These are phyloP conservation scores for Ammodytes marinus DNA, from an alignment of 2,113 vertebrate genomes.

Conservation along the genomic window DNA sequence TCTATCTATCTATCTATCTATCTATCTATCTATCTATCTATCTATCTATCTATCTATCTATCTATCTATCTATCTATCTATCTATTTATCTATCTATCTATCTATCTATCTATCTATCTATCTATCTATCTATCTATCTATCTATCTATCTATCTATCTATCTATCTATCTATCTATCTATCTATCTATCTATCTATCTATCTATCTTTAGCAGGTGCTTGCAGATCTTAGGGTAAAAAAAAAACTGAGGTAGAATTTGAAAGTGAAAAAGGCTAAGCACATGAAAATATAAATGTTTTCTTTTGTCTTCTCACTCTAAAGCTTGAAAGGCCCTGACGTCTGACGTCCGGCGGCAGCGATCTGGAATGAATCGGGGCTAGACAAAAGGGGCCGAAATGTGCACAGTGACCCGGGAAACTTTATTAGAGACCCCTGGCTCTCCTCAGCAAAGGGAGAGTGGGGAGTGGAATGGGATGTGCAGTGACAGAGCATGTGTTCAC, in stretches of 20 bases:
- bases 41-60: too few relatives aligned
- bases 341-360: slow-evolving; percentile 50
- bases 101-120: too few relatives aligned
- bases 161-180: too few relatives aligned
- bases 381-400: slow-evolving; percentile 57
- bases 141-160: too few relatives aligned
- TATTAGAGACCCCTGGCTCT: slow-evolving; percentile 48
- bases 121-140: too few relatives aligned
- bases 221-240: neutral
- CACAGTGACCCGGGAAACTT: slow-evolving; percentile 68
- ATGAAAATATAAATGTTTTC: neutral
- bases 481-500: slow-evolving; percentile 1
- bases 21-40: too few relatives aligned
- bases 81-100: too few relatives aligned
- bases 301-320: neutral
- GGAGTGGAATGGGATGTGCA: slow-evolving; percentile 1
- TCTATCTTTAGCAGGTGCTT: slow-evolving; percentile 45
- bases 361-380: slow-evolving; percentile 48
- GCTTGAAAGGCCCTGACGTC: slow-evolving; percentile 25
- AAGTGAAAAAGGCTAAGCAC: slow-evolving; percentile 14
- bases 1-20: too few relatives aligned
- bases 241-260: neutral
- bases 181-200: too few relatives aligned
- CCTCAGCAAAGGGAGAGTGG: slow-evolving; percentile 14
- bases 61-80: too few relatives aligned